Conservation (phyloP, 1,140 invertebrate genomes). For the Nixonia krombeini region DNA sequence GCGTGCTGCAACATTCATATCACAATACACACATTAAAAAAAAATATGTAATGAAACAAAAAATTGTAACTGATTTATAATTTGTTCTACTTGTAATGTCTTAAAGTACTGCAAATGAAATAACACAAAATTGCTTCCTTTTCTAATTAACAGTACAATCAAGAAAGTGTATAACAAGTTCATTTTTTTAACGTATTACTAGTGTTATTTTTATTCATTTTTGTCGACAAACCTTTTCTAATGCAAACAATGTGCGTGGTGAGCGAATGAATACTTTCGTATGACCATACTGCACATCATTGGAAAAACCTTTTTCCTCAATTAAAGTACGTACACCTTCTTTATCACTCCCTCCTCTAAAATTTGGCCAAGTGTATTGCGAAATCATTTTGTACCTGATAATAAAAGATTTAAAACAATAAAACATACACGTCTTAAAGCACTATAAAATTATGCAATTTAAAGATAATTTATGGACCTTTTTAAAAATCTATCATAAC, state of each 20-base stretch:
- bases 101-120: not conserved
- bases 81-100: not conserved
- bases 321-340: constrained; percentile 90
- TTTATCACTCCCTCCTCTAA: constrained; percentile 79
- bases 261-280: constrained; percentile 96
- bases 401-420: constrained; percentile 54
- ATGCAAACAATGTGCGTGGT: constrained; percentile 88
- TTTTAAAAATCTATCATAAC: constrained; percentile 89
- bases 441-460: no score
- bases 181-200: no score
- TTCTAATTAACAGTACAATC: no score
- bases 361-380: constrained; percentile 95
- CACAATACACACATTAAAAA: constrained; percentile 1
- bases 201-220: constrained; percentile 10
- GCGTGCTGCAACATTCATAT: constrained; percentile 1
- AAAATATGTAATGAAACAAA: no score
- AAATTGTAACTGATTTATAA: not conserved
- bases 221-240: constrained; percentile 80
- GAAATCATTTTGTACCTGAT: constrained; percentile 96
- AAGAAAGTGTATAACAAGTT: no score
- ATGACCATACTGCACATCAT: constrained; percentile 93
- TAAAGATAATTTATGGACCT: no score
- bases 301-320: constrained; percentile 81
- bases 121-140: not conserved
- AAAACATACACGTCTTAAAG: not conserved